These are phyloP conservation scores for Odontesthes bonariensis DNA, from an alignment of 2,113 vertebrate species.

Conservation along the genomic window DNA sequence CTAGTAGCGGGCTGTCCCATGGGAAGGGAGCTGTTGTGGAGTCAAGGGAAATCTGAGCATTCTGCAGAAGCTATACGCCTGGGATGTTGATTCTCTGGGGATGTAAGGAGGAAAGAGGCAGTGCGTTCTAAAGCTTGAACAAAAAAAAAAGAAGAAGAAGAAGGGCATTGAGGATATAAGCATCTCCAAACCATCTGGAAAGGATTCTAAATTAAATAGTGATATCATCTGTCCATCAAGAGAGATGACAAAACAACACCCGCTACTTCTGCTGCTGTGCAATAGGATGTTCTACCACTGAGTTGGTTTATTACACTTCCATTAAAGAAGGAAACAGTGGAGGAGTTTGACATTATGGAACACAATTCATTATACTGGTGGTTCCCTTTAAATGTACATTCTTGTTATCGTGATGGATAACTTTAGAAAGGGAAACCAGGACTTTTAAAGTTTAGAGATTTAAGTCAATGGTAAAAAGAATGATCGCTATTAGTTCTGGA, in stretches of 20 bases:
- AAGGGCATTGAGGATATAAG: conserved; percentile 15
- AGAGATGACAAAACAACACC: conserved; percentile 20
- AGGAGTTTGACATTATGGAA: neutral
- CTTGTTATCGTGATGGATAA: neutral
- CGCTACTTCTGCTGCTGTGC: conserved; percentile 23
- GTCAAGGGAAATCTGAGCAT: conserved; percentile 63
- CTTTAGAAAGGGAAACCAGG: no score
- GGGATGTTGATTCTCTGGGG: conserved; percentile 47
- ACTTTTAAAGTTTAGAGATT: no score
- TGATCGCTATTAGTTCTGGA: no score
- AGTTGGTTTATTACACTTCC: neutral
- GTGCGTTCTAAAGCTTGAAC: conserved; percentile 34
- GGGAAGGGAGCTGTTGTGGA: conserved; percentile 40
- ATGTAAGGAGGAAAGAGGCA: conserved; percentile 1
- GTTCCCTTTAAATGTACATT: neutral
- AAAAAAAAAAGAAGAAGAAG: conserved; percentile 24
- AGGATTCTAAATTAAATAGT: conserved; percentile 38
- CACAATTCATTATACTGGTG: neutral
- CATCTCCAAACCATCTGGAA: conserved; percentile 59
- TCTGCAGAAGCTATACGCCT: conserved; percentile 40
- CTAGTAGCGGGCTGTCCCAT: conserved; percentile 28
- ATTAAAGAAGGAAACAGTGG: conserved; percentile 9
- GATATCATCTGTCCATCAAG: conserved; percentile 55
- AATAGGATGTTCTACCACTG: conserved; percentile 2
- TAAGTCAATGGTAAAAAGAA: no score